These are phyloP conservation scores for Drosophila ananassae DNA, from an alignment of 1,140 invertebrate species.

Conservation along the genomic window DNA sequence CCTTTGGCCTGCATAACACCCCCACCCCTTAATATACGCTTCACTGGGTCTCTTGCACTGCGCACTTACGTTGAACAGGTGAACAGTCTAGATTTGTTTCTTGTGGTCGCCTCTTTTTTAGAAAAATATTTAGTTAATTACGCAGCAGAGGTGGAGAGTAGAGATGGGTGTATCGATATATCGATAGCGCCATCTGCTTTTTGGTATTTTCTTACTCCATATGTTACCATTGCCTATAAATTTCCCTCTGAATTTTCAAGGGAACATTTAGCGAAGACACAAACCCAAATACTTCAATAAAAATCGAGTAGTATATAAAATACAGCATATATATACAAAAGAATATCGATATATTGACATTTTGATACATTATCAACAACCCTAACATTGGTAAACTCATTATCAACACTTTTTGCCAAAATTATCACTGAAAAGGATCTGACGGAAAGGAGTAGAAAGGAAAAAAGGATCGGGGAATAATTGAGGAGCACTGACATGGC, in stretches of 20 bases:
- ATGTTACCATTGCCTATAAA: too few species aligned
- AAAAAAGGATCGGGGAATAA: background rate
- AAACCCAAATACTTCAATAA: too few species aligned
- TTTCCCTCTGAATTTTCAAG: too few species aligned
- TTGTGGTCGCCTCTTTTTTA: conserved; percentile 41
- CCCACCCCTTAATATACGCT: conserved; percentile 4
- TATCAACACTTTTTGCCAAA: too few species aligned
- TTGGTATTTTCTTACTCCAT: too few species aligned
- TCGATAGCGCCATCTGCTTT: conserved; percentile 11
- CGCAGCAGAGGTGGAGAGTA: conserved; percentile 67
- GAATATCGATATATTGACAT: too few species aligned
- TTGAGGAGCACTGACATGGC: conserved; percentile 85
- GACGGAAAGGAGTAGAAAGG: background rate
- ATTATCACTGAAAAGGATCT: conserved; percentile 26
- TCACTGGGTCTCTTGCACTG: background rate
- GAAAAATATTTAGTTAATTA: conserved; percentile 62
- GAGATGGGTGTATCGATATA: conserved; percentile 14
- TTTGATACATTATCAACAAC: conserved; percentile 2
- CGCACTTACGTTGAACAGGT: conserved; percentile 60
- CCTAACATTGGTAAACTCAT: too few species aligned
- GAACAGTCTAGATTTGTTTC: conserved; percentile 25
- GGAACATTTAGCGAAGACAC: too few species aligned
- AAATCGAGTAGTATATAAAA: too few species aligned
- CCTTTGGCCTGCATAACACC: conserved; percentile 65
- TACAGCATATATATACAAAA: too few species aligned